Conservation (phyloP, 1,140 invertebrate genomes). For the Hycleus cichorii region DNA sequence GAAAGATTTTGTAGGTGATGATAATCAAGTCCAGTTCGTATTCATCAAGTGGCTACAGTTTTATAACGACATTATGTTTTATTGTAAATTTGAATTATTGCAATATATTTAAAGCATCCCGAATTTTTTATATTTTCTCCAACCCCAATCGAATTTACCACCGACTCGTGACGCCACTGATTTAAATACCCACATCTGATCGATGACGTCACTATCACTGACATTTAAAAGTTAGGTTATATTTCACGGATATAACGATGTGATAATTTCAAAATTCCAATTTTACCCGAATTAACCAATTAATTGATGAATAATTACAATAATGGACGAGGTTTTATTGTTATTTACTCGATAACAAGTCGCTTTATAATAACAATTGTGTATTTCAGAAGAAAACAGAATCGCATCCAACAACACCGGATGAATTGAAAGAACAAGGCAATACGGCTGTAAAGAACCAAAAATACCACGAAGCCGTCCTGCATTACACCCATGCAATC, state of each 20-base stretch:
- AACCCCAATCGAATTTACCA: not conserved
- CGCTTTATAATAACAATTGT: no score
- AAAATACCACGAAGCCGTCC: constrained; percentile 66
- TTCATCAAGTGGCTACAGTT: constrained; percentile 21
- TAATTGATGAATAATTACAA: not conserved
- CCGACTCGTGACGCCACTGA: no score
- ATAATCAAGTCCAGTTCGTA: constrained; percentile 19
- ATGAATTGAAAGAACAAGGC: constrained; percentile 59
- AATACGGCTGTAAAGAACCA: constrained; percentile 67
- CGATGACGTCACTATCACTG: no score
- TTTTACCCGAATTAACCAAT: no score
- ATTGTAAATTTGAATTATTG: constrained; percentile 28
- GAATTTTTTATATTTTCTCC: constrained; percentile 10
- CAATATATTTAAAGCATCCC: constrained; percentile 30
- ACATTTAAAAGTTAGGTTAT: no score
- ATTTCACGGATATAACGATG: no score
- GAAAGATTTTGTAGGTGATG: not conserved
- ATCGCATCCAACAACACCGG: constrained; percentile 22
- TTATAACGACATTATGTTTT: constrained; percentile 25
- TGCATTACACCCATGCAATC: constrained; percentile 74
- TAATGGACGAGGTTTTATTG: not conserved
- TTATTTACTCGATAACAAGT: not conserved
- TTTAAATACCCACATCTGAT: no score
- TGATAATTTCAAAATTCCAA: no score
- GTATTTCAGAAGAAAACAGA: no score